Evolutionary conservation across 2,797 vertebrate genomes (phyloP), one percentile per base, ranked within the genome.

Genomic region (Alectoris magna): DNA sequence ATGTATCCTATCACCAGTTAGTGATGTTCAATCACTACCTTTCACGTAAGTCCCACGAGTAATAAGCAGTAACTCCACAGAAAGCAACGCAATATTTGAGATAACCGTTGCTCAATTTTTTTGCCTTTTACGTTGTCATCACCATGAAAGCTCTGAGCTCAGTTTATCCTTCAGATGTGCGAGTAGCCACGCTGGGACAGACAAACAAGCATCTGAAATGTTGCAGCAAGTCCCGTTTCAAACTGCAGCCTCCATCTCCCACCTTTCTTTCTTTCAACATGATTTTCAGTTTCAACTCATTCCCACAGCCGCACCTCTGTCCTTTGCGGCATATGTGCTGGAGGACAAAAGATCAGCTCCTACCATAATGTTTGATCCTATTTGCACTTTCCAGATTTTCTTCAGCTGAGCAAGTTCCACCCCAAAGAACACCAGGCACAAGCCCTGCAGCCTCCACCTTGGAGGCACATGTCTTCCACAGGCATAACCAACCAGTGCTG

Each of bases 161-260:
- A 43, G 39, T 51, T 85, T 77, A 55, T 69, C 62, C 49, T 38
- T 39, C 64, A 19, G 67, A 41, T 27, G 60, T 44, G 48, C 23
- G 22, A 86, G 70, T 10, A 64, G 73, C 55, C 41, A 36, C 67
- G 41, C 58, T 60, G 48, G 53, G 83, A 95, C 56, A 73, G 58
- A 95, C 83, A 84, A 93, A 83, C 34, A 89, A 51, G 79, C 48
- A 55, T 79, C 73, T 91, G 64, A 88, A 91, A 81, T 49, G 27
- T 34, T 95, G 90, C 23, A 96, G 63, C 55, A 92, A 75, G 77
- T 88, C 95, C 72, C 13, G 78, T 88, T 96, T 76, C 21, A 71
- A 72, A 60, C 24, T 51, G 70, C 49, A 80, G 27, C 82, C 85
- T 74, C 51, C 43, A 84, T 44, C 63, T 88, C 83, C 82, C 71